Conservation (phyloP, 2,797 vertebrate genomes). For the Oreochromis mossambicus region DNA sequence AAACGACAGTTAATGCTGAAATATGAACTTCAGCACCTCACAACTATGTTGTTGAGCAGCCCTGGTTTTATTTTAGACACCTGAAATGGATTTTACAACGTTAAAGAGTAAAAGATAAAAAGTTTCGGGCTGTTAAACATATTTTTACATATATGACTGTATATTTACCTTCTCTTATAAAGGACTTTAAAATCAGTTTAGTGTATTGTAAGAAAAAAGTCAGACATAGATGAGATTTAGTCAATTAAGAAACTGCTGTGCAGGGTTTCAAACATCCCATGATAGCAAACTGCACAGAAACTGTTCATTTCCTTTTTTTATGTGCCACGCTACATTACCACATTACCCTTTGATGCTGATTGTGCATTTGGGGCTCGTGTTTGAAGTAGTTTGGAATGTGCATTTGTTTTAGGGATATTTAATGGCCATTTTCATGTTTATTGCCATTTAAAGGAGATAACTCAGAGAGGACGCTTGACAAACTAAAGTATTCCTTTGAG, state of each 20-base stretch:
- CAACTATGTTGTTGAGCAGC: neutral
- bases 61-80: neutral
- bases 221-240: neutral
- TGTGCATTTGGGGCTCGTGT: neutral
- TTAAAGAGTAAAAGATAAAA: neutral
- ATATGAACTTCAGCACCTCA: neutral
- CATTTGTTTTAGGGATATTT: neutral
- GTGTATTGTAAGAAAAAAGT: neutral
- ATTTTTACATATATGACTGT: neutral
- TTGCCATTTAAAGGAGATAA: neutral
- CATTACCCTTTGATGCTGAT: neutral
- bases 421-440: neutral
- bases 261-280: neutral
- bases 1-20: neutral
- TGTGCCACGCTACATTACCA: neutral
- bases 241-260: neutral
- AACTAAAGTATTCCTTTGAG: neutral
- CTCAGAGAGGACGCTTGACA: neutral
- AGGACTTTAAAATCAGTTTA: neutral
- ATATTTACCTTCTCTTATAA: neutral
- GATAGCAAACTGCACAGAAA: neutral
- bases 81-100: neutral
- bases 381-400: neutral
- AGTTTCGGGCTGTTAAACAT: neutral
- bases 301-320: neutral